Base-by-base conservation (phyloP, 2,797 vertebrate species). In the Phrynocephalus vlangalii region DNA sequence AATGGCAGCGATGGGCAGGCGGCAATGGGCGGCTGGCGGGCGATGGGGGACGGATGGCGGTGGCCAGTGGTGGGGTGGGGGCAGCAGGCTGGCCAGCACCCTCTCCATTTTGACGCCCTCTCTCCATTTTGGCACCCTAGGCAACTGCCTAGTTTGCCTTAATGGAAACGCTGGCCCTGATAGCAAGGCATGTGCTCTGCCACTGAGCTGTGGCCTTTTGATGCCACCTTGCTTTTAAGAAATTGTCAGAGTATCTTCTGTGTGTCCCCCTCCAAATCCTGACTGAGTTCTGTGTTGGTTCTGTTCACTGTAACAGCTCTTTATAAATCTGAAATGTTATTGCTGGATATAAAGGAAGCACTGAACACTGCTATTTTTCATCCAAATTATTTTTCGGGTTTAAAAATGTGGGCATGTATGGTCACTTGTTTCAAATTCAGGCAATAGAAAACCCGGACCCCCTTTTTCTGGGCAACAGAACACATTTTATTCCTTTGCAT, bases 401-500 rank as follows among this genome's bases (percentile, higher is more conserved):
- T 79, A 70, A 63, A 92, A 90, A 89, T 60, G 79, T 84, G 71
- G 71, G 84, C 82, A 16, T 28, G 0, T 44, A 18, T 85, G 48
- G 20, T 50, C 73, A 67, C 6, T 88, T 83, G 9, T 76, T 86
- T 91, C 86, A 73, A 7, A 83, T 93, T 90, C 92, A 33, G 18
- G 80, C 28, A 44, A 87, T 6, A 71, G 89, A 90, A 92, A 93
- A 91, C n/a, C n/a, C 3, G 1, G 30, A 93, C 86, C 15, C 3
- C 85, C n/a, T n/a, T 94, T 87, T 88, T 75, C 82, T 88, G 78
- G 82, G 83, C 91, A 77, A 91, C 70, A 77, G 90, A 88, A 90
- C 79, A 78, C 9, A 28, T 77, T 79, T 92, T 94, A 92, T 88
- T 20, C 38, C 83, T 88, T 88, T 83, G 85, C 28, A 56, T 85